Evolutionary conservation across 2,888 invertebrate genomes (phyloP), one percentile per base, ranked within the genome.

Genomic region (Baronia brevicornis): DNA sequence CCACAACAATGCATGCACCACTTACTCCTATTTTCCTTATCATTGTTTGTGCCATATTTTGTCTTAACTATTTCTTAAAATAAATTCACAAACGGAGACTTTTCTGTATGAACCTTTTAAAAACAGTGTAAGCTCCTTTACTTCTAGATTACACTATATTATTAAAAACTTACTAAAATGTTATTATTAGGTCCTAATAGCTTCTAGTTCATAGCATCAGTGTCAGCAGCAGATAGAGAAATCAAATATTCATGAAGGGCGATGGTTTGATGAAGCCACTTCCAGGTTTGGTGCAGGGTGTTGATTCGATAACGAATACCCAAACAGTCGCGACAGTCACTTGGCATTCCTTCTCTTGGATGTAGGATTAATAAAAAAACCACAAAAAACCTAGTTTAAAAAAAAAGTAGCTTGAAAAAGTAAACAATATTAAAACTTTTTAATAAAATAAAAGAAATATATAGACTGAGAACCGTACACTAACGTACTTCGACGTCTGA

Each of bases 241-340:
- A 94, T 92, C 60, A 95, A 87, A 65, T 94, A 94, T 61, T 94
- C 93, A 88, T 95, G 95, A 40, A 95, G 88, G 57, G 91, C 91
- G 62, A 93, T 91, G 48, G 95, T 95, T 78, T 94, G 94, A 75
- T 95, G 95, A 74, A 95, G 86, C 95, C 95, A 95, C 94, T 95
- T 95, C 92, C 93, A 95, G 70, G 95, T 95, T 84, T 94, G 94
- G 84, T 95, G 94, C 84, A 94, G 90, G 84, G 90, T 89, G 85
- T 91, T 92, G 80, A 92, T 91, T 86, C 94, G 93, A 88, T 89
- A 90, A 85, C 94, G 91, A 86, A 94, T 91, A 87, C 92, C 93
- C 88, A 94, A 87, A 89, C 92, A 92, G 78, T 92, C 92, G 74
- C 90, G 89, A 75, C 89, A 90, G 86, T 89, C 89, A 86, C 87